phyloP scores from a whole-genome alignment of 2,888 invertebrate genomes.

The Drosophila mulleri region DNA sequence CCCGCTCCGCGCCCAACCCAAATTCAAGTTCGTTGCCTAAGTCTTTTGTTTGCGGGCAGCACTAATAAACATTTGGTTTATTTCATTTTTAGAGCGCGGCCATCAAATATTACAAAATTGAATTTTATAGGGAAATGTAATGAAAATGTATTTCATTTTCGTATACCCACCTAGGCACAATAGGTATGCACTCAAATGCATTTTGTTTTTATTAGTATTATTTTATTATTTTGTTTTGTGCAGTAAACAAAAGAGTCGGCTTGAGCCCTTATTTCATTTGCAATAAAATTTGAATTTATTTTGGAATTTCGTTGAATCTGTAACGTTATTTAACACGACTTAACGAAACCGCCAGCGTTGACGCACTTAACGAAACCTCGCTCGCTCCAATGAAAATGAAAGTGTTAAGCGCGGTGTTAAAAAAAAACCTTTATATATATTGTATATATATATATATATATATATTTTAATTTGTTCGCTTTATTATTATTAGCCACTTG shows the following conservation, averaged over 20 bases:
- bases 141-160: slow-evolving; percentile 9
- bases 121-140: not conserved
- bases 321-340: slow-evolving; percentile 72
- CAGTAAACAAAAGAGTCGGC: slow-evolving; percentile 12
- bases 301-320: slow-evolving; percentile 39
- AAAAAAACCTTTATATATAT: slow-evolving; percentile 25
- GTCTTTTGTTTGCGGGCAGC: slow-evolving; percentile 66
- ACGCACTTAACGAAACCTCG: slow-evolving; percentile 53
- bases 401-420: slow-evolving; percentile 63
- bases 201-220: slow-evolving; percentile 29
- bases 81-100: too few relatives aligned
- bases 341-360: slow-evolving; percentile 53
- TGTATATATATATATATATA: not conserved
- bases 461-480: slow-evolving; percentile 9
- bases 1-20: slow-evolving; percentile 16
- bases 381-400: slow-evolving; percentile 67
- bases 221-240: not conserved
- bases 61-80: not conserved
- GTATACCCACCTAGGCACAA: slow-evolving; percentile 72
- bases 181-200: slow-evolving; percentile 65
- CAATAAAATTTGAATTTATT: slow-evolving; percentile 22
- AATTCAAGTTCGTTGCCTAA: slow-evolving; percentile 71
- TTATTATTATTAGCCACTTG: slow-evolving; percentile 18
- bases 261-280: slow-evolving; percentile 41
- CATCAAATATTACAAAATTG: slow-evolving; percentile 51